Evolutionary conservation across 2,113 vertebrate genomes (phyloP).

Genomic region (Albula glossodonta): DNA sequence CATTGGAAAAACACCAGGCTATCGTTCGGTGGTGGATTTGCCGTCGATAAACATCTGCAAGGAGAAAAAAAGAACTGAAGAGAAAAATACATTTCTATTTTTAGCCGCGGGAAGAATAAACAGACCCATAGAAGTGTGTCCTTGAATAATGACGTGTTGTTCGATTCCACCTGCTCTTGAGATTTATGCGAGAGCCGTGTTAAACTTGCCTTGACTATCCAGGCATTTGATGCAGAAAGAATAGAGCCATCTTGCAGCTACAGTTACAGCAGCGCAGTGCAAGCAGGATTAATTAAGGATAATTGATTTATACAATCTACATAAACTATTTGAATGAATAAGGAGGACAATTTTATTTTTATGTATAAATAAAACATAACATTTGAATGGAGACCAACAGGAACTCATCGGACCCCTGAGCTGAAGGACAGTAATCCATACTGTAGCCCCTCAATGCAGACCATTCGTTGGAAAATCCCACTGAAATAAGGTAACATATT

Average conservation of each 20-base stretch:
- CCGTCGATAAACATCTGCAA: not conserved
- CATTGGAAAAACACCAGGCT: not conserved
- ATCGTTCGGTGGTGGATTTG: too few species aligned
- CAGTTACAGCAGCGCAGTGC: too few species aligned
- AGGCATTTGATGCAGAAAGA: not conserved
- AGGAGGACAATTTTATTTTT: not conserved
- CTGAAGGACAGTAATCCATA: not conserved
- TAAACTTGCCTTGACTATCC: not conserved
- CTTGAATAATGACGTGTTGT: not conserved
- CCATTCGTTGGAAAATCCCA: not conserved
- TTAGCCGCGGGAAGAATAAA: not conserved
- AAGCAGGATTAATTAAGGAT: not conserved
- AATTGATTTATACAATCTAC: not conserved
- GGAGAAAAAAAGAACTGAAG: not conserved
- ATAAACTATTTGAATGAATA: not conserved
- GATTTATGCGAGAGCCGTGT: not conserved
- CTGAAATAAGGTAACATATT: not conserved
- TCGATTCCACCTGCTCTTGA: not conserved
- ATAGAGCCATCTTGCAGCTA: too few species aligned
- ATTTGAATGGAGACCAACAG: not conserved
- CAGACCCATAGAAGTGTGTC: not conserved
- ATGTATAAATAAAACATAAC: not conserved
- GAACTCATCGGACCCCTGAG: not conserved
- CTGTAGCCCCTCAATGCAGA: not conserved
- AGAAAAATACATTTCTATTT: not conserved